These are phyloP conservation scores for Melipona bicolor DNA, from an alignment of 2,888 invertebrate species.

Conservation along the genomic window DNA sequence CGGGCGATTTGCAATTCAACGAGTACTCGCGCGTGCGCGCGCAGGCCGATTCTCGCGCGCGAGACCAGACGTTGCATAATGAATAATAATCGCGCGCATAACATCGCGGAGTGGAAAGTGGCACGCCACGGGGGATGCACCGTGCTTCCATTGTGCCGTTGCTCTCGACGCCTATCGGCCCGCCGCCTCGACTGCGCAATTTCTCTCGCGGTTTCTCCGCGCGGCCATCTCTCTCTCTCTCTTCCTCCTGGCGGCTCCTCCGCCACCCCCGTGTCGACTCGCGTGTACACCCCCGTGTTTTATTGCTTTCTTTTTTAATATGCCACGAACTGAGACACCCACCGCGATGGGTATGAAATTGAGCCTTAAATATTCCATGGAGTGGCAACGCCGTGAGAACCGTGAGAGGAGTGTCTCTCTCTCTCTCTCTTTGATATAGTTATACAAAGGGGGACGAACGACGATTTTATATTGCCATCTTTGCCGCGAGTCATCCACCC, in stretches of 20 bases:
- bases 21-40: slow-evolving; percentile 63
- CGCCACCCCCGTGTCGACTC: not conserved
- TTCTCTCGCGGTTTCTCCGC: slow-evolving; percentile 62
- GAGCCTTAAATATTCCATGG: slow-evolving; percentile 84
- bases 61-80: slow-evolving; percentile 75
- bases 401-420: not conserved
- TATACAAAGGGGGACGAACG: slow-evolving; percentile 79
- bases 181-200: slow-evolving; percentile 72
- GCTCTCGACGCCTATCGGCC: slow-evolving; percentile 40
- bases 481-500: slow-evolving; percentile 75
- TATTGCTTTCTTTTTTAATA: slow-evolving; percentile 79
- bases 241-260: no score
- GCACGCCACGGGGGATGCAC: slow-evolving; percentile 48
- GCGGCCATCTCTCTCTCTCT: slow-evolving; percentile 7
- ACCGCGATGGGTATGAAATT: slow-evolving; percentile 82
- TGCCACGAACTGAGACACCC: slow-evolving; percentile 67
- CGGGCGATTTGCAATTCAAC: slow-evolving; percentile 77
- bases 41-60: slow-evolving; percentile 31
- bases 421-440: slow-evolving; percentile 77
- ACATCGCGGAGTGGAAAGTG: slow-evolving; percentile 60
- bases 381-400: slow-evolving; percentile 75
- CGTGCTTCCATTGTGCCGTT: slow-evolving; percentile 51
- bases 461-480: slow-evolving; percentile 79
- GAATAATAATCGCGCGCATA: slow-evolving; percentile 82
- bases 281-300: slow-evolving; percentile 23